These are phyloP conservation scores for Cladopsammia gracilis DNA, from an alignment of 64 coral and sea anemone species.

Conservation along the genomic window DNA sequence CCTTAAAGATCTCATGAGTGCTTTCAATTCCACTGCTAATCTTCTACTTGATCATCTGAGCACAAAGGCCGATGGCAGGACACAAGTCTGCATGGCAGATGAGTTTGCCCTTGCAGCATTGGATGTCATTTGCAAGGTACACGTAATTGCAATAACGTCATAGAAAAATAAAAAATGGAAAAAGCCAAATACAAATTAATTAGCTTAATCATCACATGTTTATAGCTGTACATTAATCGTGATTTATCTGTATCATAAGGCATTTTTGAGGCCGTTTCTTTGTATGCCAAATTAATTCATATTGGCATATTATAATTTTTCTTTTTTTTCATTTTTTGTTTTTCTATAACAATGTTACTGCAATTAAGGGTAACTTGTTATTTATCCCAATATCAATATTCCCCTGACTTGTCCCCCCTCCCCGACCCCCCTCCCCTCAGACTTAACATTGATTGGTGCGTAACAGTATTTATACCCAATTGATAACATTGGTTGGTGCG, in stretches of 20 bases:
- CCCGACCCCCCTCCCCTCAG: neutral
- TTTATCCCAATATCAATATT: neutral
- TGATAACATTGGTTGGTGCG: constrained; percentile 11
- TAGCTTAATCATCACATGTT: no score
- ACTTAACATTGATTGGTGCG: no score
- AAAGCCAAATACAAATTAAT: no score
- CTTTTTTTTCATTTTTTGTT: no score
- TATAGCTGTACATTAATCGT: no score
- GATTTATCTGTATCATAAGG: no score
- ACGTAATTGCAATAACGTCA: no score
- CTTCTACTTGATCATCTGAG: constrained; percentile 42
- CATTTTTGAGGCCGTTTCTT: no score
- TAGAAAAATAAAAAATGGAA: no score
- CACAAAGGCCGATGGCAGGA: constrained; percentile 63
- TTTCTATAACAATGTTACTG: no score
- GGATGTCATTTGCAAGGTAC: constrained; percentile 78
- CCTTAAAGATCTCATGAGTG: constrained; percentile 58
- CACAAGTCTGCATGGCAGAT: constrained; percentile 28
- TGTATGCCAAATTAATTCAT: no score
- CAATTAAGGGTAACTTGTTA: neutral
- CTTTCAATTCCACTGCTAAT: constrained; percentile 61
- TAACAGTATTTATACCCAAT: neutral
- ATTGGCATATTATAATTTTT: no score
- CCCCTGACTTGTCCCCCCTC: neutral
- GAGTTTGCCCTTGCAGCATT: constrained; percentile 53